Base-by-base conservation (phyloP, 1,140 invertebrate genomes). In the Bombus huntii region DNA sequence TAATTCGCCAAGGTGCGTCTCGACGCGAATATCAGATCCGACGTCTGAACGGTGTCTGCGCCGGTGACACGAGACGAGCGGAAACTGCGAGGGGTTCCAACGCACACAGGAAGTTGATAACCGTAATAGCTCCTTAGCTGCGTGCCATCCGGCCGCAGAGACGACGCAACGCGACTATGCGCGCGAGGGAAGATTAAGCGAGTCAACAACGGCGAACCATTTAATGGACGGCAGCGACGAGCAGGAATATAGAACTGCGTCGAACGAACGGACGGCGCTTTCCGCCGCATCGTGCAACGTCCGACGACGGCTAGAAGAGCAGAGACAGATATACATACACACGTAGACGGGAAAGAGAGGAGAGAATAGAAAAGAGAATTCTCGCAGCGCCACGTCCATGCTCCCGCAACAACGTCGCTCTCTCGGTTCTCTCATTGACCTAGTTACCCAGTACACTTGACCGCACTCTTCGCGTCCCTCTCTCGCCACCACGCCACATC, bases 361-460 rank as follows among this genome's bases (percentile, higher is more conserved):
- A 39, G 8, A 31, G 18, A 28, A 77, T 42, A 31, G 37, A 65
- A 42, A 77, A 42, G 86, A 72, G 88, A 75, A 72, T 22, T 78
- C 44, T 85, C 72, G 66, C 53, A 66, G 65, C 34, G 72, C 88
- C 79, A 89, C 86, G 90, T 87, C 90, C 89, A 88, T 91, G 92
- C 91, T 92, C 91, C 88, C 89, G 91, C 91, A 89, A 85, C 62
- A 84, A 83, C 87, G 77, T 87, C 85, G 74, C 76, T 93, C 92
- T 90, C 93, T 92, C 87, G 91, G 84, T 93, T 94, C 91, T 94
- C 92, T 94, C 94, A 94, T 95, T 95, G 94, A 95, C 94, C 94
- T 85, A 95, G 93, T 95, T 95, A 95, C 94, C 94, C 92, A 94
- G 93, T 95, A 94, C 94, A 95, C 94, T 95, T 95, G 94, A 95